Base-by-base conservation (phyloP, 2,888 invertebrate genomes). In the Theodoxus fluviatilis region DNA sequence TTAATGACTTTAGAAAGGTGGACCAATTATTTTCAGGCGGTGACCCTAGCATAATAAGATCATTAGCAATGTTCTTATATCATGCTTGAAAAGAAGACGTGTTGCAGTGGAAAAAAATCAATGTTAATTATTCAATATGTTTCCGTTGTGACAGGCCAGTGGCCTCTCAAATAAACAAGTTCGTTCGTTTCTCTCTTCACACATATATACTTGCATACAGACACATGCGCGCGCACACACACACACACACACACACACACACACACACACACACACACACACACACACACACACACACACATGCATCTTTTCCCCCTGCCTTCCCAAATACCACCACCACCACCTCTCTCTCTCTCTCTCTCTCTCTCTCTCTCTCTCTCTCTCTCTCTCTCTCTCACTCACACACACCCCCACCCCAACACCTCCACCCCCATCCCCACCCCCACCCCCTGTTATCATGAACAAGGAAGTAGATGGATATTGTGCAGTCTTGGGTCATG, bases 261-360 rank as follows among this genome's bases (percentile, higher is more conserved):
- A 2, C 22, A 22, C 15, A 52, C 15, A n/a, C 55, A 22, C 55
- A 22, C 55, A n/a, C 22, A 25, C 9, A 31, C 9, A 25, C 59
- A 38, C 37, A 63, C 63, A 37, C 63, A 12, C 63, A 37, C 63
- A 12, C 63, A 35, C 63, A 18, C n/a, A 18, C 63, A 35, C 35
- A 63, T 18, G 25, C 63, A 63, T 40, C 37, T 40, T 25, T 40
- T 38, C 63, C 37, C 63, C 35, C 31, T 33, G 3, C 35, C 31
- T 59, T 25, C 35, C 12, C n/a, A 18, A n/a, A 33, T 31, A 18
- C n/a, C 33, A 35, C 59, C n/a, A 9, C n/a, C 59, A 35, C 28
- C n/a, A 4, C n/a, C 12, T 33, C 59, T 33, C 7, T 33, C 33
- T 28, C 33, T 59, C 31, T 33, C 9, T 59, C 31, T 59, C 33